Percentiles rank a stretch among this genome's conserved stretches.
Conservation (phyloP, 2,797 vertebrate genomes). For the Lerista edwardsae region DNA sequence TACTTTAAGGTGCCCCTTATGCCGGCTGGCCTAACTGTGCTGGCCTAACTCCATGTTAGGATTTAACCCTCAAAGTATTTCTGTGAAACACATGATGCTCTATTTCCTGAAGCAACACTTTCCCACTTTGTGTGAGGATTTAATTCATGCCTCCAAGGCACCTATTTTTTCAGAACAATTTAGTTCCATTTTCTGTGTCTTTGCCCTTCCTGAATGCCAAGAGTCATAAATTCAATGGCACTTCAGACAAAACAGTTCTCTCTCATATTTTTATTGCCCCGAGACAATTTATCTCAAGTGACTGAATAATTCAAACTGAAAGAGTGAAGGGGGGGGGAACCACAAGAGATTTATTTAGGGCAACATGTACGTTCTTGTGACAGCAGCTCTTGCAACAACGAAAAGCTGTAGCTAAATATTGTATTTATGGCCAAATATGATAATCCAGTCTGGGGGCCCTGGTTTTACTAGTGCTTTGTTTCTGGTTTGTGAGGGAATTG, state of each 20-base stretch:
- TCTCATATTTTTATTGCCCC: background rate
- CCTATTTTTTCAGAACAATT: conserved; percentile 37
- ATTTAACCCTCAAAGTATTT: no score
- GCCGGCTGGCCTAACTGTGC: no score
- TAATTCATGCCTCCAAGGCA: conserved; percentile 36
- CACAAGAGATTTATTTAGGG: conserved; percentile 1
- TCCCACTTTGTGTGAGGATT: conserved; percentile 11
- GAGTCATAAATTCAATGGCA: background rate
- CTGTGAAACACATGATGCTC: conserved; percentile 7
- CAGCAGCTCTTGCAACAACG: background rate
- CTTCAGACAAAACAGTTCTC: conserved; percentile 29
- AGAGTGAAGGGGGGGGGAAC: background rate
- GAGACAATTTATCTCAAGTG: conserved; percentile 24
- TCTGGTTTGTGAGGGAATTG: background rate
- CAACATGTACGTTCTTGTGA: background rate
- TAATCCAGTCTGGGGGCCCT: background rate
- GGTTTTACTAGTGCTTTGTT: background rate
- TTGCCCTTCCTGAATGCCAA: background rate
- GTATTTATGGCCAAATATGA: background rate
- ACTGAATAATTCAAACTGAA: conserved; percentile 32
- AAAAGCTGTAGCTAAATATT: conserved; percentile 33
- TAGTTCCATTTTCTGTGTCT: background rate
- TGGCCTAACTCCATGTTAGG: no score
- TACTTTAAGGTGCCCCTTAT: no score
- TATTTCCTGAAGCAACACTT: conserved; percentile 8